phyloP scores from a whole-genome alignment of 2,888 invertebrate species.

The Scaptodrosophila latifasciaeformis region DNA sequence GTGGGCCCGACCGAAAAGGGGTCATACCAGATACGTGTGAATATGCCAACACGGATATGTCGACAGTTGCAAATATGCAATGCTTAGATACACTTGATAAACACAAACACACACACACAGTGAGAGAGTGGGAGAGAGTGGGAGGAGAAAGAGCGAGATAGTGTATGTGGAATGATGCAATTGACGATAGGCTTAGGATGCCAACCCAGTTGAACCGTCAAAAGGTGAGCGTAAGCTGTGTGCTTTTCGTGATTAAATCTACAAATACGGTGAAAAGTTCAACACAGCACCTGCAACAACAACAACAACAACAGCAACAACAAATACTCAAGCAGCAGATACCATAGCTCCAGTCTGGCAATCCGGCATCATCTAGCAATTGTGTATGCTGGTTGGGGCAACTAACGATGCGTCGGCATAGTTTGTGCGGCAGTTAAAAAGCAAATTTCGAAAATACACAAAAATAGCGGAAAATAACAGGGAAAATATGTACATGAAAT shows the following conservation, averaged over 20 bases:
- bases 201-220: background rate
- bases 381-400: too few relatives aligned
- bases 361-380: conserved; percentile 1
- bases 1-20: background rate
- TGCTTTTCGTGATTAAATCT: conserved; percentile 4
- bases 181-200: background rate
- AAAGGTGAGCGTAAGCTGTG: conserved; percentile 3
- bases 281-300: conserved; percentile 7
- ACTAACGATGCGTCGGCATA: too few relatives aligned
- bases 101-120: background rate
- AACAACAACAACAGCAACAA: background rate
- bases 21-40: too few relatives aligned
- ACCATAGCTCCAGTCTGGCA: background rate
- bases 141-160: background rate
- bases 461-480: conserved; percentile 1
- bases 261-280: conserved; percentile 14
- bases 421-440: conserved; percentile 24
- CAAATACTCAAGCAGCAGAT: background rate
- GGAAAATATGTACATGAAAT: background rate
- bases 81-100: background rate
- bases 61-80: conserved; percentile 4
- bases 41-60: background rate
- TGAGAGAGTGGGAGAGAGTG: background rate
- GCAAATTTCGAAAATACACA: conserved; percentile 19
- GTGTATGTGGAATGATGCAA: background rate